Base-by-base conservation (phyloP, 2,888 invertebrate species). In the Drosophila engyochracea region DNA sequence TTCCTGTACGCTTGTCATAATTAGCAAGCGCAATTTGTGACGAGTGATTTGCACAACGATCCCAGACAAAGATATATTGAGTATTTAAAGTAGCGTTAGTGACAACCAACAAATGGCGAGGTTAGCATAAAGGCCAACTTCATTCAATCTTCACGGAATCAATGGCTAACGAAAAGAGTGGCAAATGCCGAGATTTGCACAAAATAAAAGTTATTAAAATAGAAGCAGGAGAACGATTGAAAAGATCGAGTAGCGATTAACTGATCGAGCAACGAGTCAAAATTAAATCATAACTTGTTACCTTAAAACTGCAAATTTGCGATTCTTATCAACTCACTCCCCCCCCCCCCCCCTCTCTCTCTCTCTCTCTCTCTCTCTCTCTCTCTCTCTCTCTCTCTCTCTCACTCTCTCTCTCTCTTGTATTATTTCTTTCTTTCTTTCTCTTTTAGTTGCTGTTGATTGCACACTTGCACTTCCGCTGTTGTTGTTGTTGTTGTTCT, bases 391-490 rank as follows among this genome's bases (percentile, higher is more conserved):
- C 37, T 9, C 6, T 30, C 47, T 19, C 33, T 47, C 16, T 14
- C 31, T 4, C 6, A n/a, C 47, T 12, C 7, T n/a, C 37, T 9
- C 6, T 30, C 47, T 19, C 35, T 47, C 19, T 37, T n/a, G 33
- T 16, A 19, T 12, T 22, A 10, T 16, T 12, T 19, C 16, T n/a
- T 22, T 33, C 25, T 25, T 19, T 22, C 25, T n/a, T 7, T 19
- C 25, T 35, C 25, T 6, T 25, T 14, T 2, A 5, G 9, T 31
- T 16, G 14, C 60, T 58, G 41, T 53, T 63, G 70, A 78, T 83
- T 84, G 78, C 70, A 66, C 85, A 81, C 87, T 87, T 84, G 85
- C 87, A 83, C 88, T 85, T 85, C 85, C 88, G 85, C 64, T 76
- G 81, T 33, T 41, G 55, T 28, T 58, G 72, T 22, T 41, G 30